Evolutionary conservation across 1,140 invertebrate species (phyloP).

Genomic region (Pemphigus obesinymphae): DNA sequence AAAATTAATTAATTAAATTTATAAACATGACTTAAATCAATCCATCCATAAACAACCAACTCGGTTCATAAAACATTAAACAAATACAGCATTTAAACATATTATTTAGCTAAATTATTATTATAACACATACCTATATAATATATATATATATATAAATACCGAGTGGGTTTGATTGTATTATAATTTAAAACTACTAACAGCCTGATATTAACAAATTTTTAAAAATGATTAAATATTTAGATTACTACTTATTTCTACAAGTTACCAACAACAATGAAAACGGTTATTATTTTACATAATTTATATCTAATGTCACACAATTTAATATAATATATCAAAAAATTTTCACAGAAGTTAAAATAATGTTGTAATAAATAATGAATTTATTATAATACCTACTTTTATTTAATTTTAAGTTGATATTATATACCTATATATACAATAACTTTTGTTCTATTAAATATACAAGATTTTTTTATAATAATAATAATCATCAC

Average conservation of each 20-base stretch:
- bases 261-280: neutral
- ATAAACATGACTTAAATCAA: neutral
- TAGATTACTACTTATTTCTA: slow-evolving; percentile 17
- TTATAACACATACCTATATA: neutral
- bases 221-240: neutral
- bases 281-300: neutral
- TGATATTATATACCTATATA: too few species aligned
- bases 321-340: neutral
- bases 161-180: neutral
- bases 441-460: too few species aligned
- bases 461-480: too few species aligned
- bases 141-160: neutral
- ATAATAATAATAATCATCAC: too few species aligned
- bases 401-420: neutral
- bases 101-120: slow-evolving; percentile 1
- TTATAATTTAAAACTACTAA: slow-evolving; percentile 3
- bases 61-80: neutral
- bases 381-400: neutral
- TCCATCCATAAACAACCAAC: neutral
- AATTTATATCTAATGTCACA: neutral
- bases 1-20: too few species aligned
- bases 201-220: neutral
- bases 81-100: neutral
- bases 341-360: too few species aligned
- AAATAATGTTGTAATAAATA: neutral